Evolutionary conservation across 1,140 invertebrate species (phyloP).

Genomic region (Drosophila tropicalis): DNA sequence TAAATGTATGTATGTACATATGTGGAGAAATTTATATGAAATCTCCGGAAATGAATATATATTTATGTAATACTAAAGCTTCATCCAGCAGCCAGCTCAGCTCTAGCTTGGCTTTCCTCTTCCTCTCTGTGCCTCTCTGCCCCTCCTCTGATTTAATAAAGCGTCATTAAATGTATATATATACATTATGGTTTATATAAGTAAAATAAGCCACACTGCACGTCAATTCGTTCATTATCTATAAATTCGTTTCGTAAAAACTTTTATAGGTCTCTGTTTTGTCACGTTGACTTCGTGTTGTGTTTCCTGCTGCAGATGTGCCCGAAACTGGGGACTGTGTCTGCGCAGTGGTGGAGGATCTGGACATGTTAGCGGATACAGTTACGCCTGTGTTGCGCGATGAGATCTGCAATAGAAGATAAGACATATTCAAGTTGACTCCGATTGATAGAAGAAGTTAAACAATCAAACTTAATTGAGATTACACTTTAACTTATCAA

Average conservation of each 20-base stretch:
- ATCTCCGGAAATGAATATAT: conserved; percentile 27
- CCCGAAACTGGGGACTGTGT: conserved; percentile 18
- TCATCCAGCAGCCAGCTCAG: conserved; percentile 20
- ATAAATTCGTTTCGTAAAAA: conserved; percentile 82
- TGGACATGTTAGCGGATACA: conserved; percentile 25
- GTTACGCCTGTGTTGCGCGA: conserved; percentile 31
- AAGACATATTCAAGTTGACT: conserved; percentile 16
- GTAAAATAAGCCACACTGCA: conserved; percentile 3
- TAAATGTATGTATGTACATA: conserved; percentile 54
- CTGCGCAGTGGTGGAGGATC: conserved; percentile 25
- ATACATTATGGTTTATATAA: conserved; percentile 29
- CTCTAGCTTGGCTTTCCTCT: conserved; percentile 30
- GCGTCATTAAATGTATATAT: conserved; percentile 48
- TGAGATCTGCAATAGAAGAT: conserved; percentile 49
- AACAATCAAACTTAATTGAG: conserved; percentile 11
- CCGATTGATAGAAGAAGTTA: conserved; percentile 5
- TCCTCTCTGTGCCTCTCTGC: conserved; percentile 29
- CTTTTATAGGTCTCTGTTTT: conserved; percentile 78
- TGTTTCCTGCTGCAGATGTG: conserved; percentile 30
- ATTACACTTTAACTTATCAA: conserved; percentile 48
- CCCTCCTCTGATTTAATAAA: conserved; percentile 63
- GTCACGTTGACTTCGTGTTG: conserved; percentile 63
- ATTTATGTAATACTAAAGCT: conserved; percentile 31
- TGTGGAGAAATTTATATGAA: conserved; percentile 21
- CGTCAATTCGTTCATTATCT: conserved; percentile 36